Conservation (phyloP, 2,113 vertebrate genomes). For the Hippocampus zosterae region DNA sequence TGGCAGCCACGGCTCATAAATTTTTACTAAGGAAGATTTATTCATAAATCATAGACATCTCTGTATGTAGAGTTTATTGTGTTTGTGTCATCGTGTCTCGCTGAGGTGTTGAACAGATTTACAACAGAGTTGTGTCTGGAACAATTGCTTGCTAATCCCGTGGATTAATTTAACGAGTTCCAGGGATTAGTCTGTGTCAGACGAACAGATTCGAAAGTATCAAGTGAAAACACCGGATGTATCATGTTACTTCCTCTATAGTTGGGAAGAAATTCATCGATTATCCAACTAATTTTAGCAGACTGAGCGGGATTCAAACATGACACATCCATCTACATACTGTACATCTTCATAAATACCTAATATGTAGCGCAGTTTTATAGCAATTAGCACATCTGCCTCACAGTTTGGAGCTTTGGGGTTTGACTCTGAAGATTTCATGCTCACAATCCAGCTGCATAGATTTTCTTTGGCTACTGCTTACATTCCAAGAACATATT, state of each 20-base stretch:
- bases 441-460: too few species aligned
- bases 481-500: too few species aligned
- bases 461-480: too few species aligned
- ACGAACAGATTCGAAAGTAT: constrained; percentile 13
- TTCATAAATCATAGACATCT: constrained; percentile 3
- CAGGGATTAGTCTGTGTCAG: constrained; percentile 61
- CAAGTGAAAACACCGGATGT: not conserved
- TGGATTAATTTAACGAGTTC: constrained; percentile 60
- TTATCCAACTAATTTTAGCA: too few species aligned
- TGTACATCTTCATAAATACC: too few species aligned
- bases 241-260: not conserved
- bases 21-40: constrained; percentile 44
- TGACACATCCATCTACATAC: too few species aligned
- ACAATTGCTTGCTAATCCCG: constrained; percentile 44
- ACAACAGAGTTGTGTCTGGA: constrained; percentile 16
- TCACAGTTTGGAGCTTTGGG: too few species aligned
- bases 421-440: too few species aligned
- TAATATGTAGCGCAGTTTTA: too few species aligned
- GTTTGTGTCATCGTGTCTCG: not conserved
- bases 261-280: too few species aligned
- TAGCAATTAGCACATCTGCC: too few species aligned
- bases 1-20: constrained; percentile 49
- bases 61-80: not conserved
- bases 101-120: constrained; percentile 31
- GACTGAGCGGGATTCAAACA: too few species aligned